These are phyloP conservation scores for Orius insidiosus DNA, from an alignment of 1,140 invertebrate genomes.

Conservation along the genomic window DNA sequence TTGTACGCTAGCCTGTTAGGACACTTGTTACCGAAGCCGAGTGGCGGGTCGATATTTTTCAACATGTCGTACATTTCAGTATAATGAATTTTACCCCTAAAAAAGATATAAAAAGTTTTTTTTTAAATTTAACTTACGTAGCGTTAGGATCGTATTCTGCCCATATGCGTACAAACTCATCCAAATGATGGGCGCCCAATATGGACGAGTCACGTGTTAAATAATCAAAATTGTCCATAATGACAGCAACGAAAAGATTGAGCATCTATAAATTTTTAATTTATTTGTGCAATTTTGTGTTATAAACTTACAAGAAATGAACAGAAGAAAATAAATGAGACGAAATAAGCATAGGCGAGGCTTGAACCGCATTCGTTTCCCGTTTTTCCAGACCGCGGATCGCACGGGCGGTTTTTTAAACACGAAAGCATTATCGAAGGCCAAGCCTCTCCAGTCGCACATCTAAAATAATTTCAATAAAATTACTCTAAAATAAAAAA, in stretches of 20 bases:
- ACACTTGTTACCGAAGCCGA: slow-evolving; percentile 99
- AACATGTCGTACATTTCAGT: slow-evolving; percentile 99
- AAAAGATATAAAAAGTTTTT: slow-evolving; percentile 24
- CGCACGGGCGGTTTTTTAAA: slow-evolving; percentile 63
- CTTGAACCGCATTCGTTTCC: slow-evolving; percentile 77
- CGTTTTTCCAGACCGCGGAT: slow-evolving; percentile 47
- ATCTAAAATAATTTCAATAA: slow-evolving; percentile 43
- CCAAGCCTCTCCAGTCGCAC: slow-evolving; percentile 98
- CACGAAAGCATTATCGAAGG: slow-evolving; percentile 98
- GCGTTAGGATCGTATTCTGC: slow-evolving; percentile 99
- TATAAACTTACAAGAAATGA: slow-evolving; percentile 90
- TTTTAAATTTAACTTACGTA: slow-evolving; percentile 52
- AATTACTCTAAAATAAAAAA: slow-evolving; percentile 11
- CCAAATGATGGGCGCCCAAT: slow-evolving; percentile 96
- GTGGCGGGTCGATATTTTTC: slow-evolving; percentile 97
- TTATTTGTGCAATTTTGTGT: neutral
- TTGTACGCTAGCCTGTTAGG: slow-evolving; percentile 97
- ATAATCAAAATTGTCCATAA: slow-evolving; percentile 99
- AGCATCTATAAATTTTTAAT: slow-evolving; percentile 65
- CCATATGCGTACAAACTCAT: slow-evolving; percentile 99
- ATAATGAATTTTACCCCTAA: slow-evolving; percentile 91
- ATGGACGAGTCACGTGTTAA: slow-evolving; percentile 97
- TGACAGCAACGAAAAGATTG: slow-evolving; percentile 99
- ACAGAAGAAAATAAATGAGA: slow-evolving; percentile 99
- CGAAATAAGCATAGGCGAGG: slow-evolving; percentile 94